These are phyloP conservation scores for Ctenoplectra terminalis DNA, from an alignment of 1,140 invertebrate species.

Conservation along the genomic window DNA sequence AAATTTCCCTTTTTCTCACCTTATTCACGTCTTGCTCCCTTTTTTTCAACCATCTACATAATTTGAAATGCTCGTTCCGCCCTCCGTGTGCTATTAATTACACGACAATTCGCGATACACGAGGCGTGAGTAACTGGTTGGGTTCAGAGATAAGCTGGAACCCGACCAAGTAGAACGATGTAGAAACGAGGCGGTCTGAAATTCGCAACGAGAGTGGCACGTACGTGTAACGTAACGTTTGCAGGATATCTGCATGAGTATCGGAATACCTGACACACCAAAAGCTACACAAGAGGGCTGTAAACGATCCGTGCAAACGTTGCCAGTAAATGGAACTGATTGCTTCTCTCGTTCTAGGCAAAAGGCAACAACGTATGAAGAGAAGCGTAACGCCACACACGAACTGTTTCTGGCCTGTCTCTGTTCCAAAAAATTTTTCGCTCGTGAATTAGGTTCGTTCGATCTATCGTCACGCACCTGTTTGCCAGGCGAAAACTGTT, in stretches of 20 bases:
- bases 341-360: constrained; percentile 49
- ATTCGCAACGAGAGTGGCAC: constrained; percentile 42
- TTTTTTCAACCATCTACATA: too few species aligned
- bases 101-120: constrained; percentile 24
- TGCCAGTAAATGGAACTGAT: constrained; percentile 65
- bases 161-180: constrained; percentile 12
- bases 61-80: too few species aligned
- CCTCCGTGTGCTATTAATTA: constrained; percentile 9
- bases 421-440: constrained; percentile 10
- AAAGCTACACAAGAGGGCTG: constrained; percentile 53
- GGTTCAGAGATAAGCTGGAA: constrained; percentile 7
- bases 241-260: constrained; percentile 52
- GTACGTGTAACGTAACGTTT: constrained; percentile 44
- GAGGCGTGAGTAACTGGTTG: constrained; percentile 22
- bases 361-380: constrained; percentile 38
- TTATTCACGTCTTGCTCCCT: too few species aligned
- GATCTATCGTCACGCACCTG: not conserved
- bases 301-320: constrained; percentile 67
- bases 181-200: constrained; percentile 39
- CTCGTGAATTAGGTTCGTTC: constrained; percentile 7
- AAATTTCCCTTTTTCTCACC: too few species aligned
- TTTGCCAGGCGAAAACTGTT: constrained; percentile 1
- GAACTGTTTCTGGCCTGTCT: not conserved
- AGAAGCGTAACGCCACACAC: constrained; percentile 5
- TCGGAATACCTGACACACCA: constrained; percentile 51